Percentiles rank a stretch among this genome's conserved stretches.
These are phyloP conservation scores for Epinephelus awoara DNA, from an alignment of 2,797 vertebrate genomes.

Conservation along the genomic window DNA sequence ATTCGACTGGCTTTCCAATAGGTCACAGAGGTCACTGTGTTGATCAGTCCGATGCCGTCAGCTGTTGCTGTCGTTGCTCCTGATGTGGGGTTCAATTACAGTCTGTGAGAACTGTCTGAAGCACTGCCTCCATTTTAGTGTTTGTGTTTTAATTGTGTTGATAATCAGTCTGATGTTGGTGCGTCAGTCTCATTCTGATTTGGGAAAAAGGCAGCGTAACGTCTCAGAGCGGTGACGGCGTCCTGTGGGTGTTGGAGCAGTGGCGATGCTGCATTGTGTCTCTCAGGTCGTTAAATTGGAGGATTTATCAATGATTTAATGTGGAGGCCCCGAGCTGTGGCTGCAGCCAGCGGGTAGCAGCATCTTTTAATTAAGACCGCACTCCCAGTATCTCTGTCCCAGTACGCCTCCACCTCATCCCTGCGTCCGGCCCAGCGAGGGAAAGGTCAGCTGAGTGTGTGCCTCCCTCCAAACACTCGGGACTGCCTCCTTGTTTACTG, in stretches of 20 bases:
- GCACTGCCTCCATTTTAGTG: constrained; percentile 4
- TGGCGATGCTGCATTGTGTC: constrained; percentile 17
- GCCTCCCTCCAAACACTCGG: too few relatives aligned
- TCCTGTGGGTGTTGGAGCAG: constrained; percentile 15
- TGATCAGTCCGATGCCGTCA: constrained; percentile 9
- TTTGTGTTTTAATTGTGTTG: background rate
- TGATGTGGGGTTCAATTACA: background rate
- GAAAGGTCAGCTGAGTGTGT: constrained; percentile 62
- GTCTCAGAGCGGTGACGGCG: background rate
- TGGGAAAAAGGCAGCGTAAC: background rate
- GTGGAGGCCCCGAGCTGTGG: constrained; percentile 27
- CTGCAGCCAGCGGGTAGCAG: constrained; percentile 61
- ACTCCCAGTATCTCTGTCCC: constrained; percentile 31
- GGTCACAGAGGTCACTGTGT: constrained; percentile 25
- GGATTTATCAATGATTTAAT: constrained; percentile 44
- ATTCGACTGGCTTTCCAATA: background rate
- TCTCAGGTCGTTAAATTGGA: constrained; percentile 25
- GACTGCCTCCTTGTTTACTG: too few relatives aligned
- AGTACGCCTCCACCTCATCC: constrained; percentile 44
- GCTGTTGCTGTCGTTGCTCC: background rate
- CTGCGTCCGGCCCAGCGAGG: constrained; percentile 43
- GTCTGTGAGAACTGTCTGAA: constrained; percentile 10
- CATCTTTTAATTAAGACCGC: constrained; percentile 78
- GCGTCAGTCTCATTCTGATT: background rate
- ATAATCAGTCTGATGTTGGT: constrained; percentile 15